phyloP scores from a whole-genome alignment of 1,140 invertebrate genomes.

The Muscidifurax raptorellus region DNA sequence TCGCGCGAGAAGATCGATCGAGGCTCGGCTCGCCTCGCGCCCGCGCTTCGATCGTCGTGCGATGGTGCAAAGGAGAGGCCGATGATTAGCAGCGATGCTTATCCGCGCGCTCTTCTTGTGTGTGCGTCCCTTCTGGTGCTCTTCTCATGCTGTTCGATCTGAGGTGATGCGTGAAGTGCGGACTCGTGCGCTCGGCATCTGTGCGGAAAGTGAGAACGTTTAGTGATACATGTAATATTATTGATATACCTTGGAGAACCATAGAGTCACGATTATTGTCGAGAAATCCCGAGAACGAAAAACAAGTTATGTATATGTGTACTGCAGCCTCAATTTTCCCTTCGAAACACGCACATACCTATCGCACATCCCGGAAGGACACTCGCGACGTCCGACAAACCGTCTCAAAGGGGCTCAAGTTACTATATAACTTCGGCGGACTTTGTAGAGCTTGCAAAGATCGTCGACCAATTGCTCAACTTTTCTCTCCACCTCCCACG shows the following conservation, averaged over 20 bases:
- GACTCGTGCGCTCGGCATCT: constrained; percentile 31
- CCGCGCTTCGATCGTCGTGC: not conserved
- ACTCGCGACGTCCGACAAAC: not conserved
- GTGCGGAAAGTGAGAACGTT: constrained; percentile 28
- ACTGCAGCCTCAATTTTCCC: not conserved
- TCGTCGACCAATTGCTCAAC: constrained; percentile 8
- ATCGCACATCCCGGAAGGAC: not conserved
- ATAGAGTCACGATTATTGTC: constrained; percentile 11
- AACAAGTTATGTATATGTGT: too few species aligned
- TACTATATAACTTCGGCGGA: not conserved
- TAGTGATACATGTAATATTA: not conserved
- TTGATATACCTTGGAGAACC: not conserved
- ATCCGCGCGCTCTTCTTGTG: not conserved
- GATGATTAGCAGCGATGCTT: not conserved
- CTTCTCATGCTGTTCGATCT: constrained; percentile 3
- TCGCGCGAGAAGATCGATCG: not conserved
- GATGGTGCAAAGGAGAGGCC: not conserved
- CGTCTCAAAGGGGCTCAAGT: not conserved
- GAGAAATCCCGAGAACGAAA: not conserved
- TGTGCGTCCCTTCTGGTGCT: not conserved
- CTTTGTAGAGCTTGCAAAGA: not conserved
- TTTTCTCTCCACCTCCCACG: not conserved
- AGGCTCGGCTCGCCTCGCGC: not conserved
- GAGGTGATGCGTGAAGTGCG: constrained; percentile 35
- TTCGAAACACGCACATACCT: not conserved